Evolutionary conservation across 2,888 invertebrate genomes (phyloP), one percentile per base, ranked within the genome.

Genomic region (Doris montereyensis): DNA sequence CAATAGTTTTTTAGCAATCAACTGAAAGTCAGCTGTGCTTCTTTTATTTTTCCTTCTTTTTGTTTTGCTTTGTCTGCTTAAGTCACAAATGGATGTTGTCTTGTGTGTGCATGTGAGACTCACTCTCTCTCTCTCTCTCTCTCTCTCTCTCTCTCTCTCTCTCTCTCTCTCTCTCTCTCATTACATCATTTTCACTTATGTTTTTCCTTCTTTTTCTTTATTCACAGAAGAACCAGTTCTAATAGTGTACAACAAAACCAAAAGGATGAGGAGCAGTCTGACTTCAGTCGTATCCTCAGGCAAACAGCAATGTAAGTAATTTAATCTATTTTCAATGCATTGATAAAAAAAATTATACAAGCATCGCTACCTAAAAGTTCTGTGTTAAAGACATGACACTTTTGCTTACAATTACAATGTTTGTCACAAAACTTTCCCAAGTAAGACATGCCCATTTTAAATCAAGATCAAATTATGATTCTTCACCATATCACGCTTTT

Each of bases 191-290:
- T 58, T n/a, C 17, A 3, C 60, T 32, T 58, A 2, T 13, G n/a
- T 62, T 28, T 60, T 13, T 34, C 32, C 35, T 26, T 58, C 5
- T 21, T 24, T 32, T 34, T 3, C 10, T n/a, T n/a, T n/a, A n/a
- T n/a, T n/a, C n/a, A 21, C 21, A 65, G 10, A 28, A 17, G 34
- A 70, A 70, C 17, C 26, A 24, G 35, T 35, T 21, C 57, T 24
- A 5, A 58, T 75, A 21, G 65, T 68, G 30, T 78, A 79, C 8
- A 77, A 35, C 76, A 77, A 24, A 83, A 84, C 24, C 85, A 87
- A 89, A 96, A 95, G 92, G 95, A 95, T 75, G 97, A 97, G 90
- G 97, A 97, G 90, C 97, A 97, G 93, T 96, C 96, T 87, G 97
- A 96, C 0, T 93, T 97, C 72, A 96, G 95, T 90, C 94, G 95